A percentile compares a stretch with the other conserved stretches of the same genome.
Conservation (phyloP, 2,113 vertebrate genomes). For the Cottus gobio region DNA sequence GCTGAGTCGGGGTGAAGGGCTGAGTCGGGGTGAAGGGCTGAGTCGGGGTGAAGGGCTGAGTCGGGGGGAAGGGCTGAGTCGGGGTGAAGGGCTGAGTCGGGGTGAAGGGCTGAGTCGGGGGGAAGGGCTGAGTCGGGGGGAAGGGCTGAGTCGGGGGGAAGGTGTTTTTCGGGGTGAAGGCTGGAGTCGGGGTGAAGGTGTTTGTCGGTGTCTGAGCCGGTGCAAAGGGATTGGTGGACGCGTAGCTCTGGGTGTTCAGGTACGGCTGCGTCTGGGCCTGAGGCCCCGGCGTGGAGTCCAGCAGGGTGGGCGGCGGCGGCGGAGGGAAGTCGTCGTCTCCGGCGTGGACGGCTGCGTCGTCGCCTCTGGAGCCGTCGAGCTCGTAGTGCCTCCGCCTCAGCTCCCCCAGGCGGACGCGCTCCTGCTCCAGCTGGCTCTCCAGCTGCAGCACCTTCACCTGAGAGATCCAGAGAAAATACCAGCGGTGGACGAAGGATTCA, state of each 20-base stretch:
- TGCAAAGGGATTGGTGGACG: conserved; percentile 31
- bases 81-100: neutral
- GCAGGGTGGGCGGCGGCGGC: conserved; percentile 68
- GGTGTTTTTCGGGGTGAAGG: conserved; percentile 4
- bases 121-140: neutral
- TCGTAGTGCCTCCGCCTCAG: conserved; percentile 94
- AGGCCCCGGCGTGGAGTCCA: conserved; percentile 34
- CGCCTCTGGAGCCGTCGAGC: conserved; percentile 78
- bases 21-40: neutral
- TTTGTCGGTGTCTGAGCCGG: neutral
- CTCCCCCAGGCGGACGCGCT: conserved; percentile 91
- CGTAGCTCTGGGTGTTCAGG: conserved; percentile 34
- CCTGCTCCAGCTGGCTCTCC: conserved; percentile 91
- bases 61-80: neutral
- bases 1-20: neutral
- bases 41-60: conserved; percentile 2
- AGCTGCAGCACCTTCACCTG: conserved; percentile 95
- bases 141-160: neutral
- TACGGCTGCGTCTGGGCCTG: conserved; percentile 50
- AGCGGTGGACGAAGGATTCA: neutral
- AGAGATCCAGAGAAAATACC: neutral
- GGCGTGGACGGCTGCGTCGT: conserved; percentile 16
- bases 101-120: neutral
- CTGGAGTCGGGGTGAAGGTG: neutral
- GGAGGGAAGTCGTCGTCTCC: conserved; percentile 69